These are phyloP conservation scores for Phylloscopus trochilus DNA, from an alignment of 2,113 vertebrate species.

Conservation along the genomic window DNA sequence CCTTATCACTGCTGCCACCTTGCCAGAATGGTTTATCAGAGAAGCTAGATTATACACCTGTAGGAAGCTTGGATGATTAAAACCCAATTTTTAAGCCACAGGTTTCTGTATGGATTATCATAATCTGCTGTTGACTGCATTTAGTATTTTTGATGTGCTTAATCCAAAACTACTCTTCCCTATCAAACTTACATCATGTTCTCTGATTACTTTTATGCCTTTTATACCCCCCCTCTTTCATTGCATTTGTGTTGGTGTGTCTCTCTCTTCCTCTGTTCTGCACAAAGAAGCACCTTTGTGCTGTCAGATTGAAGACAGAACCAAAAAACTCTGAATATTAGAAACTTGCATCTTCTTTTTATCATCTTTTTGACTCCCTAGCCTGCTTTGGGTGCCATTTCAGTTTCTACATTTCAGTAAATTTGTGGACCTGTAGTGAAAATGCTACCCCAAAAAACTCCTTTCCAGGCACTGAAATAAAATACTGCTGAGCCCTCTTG, in stretches of 20 bases:
- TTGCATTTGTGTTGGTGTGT: background rate
- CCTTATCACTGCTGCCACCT: background rate
- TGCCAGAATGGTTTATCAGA: background rate
- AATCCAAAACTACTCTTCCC: background rate
- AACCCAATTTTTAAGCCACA: background rate
- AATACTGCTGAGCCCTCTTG: background rate
- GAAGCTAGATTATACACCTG: background rate
- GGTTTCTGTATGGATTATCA: background rate
- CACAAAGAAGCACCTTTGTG: background rate
- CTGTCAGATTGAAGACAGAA: background rate
- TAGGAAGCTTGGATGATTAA: background rate
- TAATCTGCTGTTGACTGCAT: background rate
- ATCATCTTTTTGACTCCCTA: background rate
- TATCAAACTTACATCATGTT: background rate
- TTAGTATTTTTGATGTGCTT: background rate
- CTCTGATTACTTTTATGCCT: background rate
- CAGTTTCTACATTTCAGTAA: background rate
- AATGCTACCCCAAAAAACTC: background rate
- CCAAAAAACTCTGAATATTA: background rate
- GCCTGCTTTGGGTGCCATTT: background rate
- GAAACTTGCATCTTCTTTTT: background rate
- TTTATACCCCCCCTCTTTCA: accelerated
- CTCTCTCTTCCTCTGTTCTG: background rate
- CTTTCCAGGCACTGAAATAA: background rate
- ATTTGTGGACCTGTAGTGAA: background rate